Base-by-base conservation (phyloP, 2,888 invertebrate genomes). In the Aethes cnicana region DNA sequence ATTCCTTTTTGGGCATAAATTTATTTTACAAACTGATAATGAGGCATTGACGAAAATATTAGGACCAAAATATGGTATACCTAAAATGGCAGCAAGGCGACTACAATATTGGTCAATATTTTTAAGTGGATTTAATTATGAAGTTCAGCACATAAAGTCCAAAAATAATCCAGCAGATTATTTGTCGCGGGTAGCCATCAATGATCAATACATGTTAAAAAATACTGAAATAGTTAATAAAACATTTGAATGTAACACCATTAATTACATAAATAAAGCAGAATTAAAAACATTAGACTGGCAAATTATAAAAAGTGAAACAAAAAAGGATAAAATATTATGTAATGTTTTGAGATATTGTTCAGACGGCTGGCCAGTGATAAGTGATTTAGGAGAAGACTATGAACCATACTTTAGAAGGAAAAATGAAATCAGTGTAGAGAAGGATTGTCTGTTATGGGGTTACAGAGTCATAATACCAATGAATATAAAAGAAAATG, bases 361-460 rank as follows among this genome's bases (percentile, higher is more conserved):
- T 23, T 18, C 53, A 4, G 44, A 56, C 39, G 58, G 61, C 4
- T 61, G 58, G 57, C 61, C 57, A 14, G 21, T 14, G 14, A 32
- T 30, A 16, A 33, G 14, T 5, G 16, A 20, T 1, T 30, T 53
- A 7, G 26, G 42, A 6, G 39, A 23, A 2, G 14, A 48, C 14
- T 53, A 46, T 8, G 12, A 39, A 26, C 35, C 26, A 23, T 41
- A 47, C 30, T 35, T 39, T 47, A 12, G 26, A 21, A 9, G 11
- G 46, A 9, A 37, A 53, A 21, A 21, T 47, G 14, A 39, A 30
- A 14, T 43, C 4, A 43, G 20, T 8, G 16, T 42, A n/a, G 42
- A 48, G n/a, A 37, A 55, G 2, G 47, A 47, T n/a, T 57, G 57
- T 41, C 28, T 57, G 7, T 8, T 57, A 16, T 47, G 46, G 53